These are phyloP conservation scores for Melanocharis versteri DNA, from an alignment of 2,113 vertebrate species.

Conservation along the genomic window DNA sequence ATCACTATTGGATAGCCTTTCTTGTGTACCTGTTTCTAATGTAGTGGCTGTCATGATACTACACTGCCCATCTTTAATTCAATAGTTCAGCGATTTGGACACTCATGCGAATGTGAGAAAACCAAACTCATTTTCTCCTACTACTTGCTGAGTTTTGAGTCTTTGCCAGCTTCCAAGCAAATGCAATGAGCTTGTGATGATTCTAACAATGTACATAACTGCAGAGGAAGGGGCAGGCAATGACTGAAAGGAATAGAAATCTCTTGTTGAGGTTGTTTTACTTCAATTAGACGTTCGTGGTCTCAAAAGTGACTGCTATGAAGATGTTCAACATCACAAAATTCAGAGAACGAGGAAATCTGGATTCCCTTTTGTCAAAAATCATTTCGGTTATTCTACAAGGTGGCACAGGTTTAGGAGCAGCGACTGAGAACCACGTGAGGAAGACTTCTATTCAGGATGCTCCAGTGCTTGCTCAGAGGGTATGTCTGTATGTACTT, in stretches of 20 bases:
- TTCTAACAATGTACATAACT: background rate
- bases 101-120: rapidly evolving
- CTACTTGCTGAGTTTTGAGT: background rate
- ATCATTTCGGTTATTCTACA: background rate
- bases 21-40: background rate
- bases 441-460: background rate
- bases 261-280: background rate
- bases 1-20: background rate
- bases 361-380: background rate
- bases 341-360: background rate
- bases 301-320: background rate
- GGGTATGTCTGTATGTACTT: background rate
- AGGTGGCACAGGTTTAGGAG: background rate
- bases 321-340: background rate
- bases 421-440: background rate
- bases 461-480: background rate
- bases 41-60: background rate
- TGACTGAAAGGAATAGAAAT: background rate
- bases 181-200: background rate
- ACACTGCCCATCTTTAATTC: background rate
- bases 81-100: background rate
- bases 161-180: background rate
- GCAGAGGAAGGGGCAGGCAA: background rate
- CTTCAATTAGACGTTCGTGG: background rate
- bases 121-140: background rate